Evolutionary conservation across 2,797 vertebrate species (phyloP).

Genomic region (Gymnoscopelus braueri): DNA sequence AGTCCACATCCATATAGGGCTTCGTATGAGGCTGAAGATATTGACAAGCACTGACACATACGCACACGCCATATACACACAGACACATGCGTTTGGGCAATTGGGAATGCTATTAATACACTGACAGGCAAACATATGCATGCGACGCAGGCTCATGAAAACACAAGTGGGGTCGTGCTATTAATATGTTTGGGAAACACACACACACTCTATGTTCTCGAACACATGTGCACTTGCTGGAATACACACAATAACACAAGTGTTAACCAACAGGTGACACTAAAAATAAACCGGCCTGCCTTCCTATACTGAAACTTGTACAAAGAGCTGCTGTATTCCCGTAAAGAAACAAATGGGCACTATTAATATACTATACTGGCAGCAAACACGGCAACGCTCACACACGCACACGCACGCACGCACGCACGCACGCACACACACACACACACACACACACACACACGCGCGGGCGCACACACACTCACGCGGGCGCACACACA

Average conservation of each 20-base stretch:
- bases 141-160: conserved; percentile 44
- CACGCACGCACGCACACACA: conserved; percentile 41
- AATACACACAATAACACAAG: conserved; percentile 56
- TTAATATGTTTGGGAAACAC: conserved; percentile 56
- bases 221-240: conserved; percentile 50
- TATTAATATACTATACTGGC: conserved; percentile 72
- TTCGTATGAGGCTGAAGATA: conserved; percentile 24
- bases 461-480: conserved; percentile 48
- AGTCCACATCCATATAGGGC: conserved; percentile 5
- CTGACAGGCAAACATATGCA: conserved; percentile 40
- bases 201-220: conserved; percentile 32
- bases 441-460: conserved; percentile 29
- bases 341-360: conserved; percentile 68
- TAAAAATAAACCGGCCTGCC: conserved; percentile 68
- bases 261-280: conserved; percentile 72
- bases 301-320: conserved; percentile 36
- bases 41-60: conserved; percentile 33
- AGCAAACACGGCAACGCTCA: conserved; percentile 34
- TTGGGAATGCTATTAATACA: conserved; percentile 62
- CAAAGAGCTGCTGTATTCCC: conserved; percentile 58
- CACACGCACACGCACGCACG: conserved; percentile 39
- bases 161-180: conserved; percentile 59
- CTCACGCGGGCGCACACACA: conserved; percentile 22
- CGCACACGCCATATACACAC: conserved; percentile 21
- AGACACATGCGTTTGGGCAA: conserved; percentile 43